Evolutionary conservation across 2,888 invertebrate genomes (phyloP), one percentile per base, ranked within the genome.

Genomic region (Leptodirus hochenwartii): DNA sequence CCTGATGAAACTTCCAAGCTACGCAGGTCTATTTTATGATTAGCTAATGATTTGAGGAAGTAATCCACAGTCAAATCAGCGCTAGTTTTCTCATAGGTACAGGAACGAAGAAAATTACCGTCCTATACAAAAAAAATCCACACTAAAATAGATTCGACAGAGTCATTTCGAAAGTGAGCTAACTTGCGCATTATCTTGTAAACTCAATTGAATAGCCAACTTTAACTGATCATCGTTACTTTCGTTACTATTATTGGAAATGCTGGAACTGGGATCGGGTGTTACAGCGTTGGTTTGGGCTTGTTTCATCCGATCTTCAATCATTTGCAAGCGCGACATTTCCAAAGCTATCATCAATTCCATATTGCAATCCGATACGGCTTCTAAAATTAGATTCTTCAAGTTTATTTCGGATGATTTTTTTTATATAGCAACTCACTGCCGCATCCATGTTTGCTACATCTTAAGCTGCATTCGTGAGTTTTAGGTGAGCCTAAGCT

Each of bases 291-390:
- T 39, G 26, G 34, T 13, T 38, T 49, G 58, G 20, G 46, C 56
- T 47, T 61, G 56, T 38, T 61, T 60, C 45, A 62, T 55, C 39
- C 61, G 51, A 43, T 73, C 72, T 47, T 67, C 64, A 26, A 70
- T 61, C 59, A 67, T 67, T 52, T 72, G 71, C 24, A 73, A 53
- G 10, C 71, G 55, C 2, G 72, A 72, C 70, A 73, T 70, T 49
- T 72, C 72, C 34, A 72, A 46, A 1, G 72, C 71, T 36, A 71
- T 64, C 36, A 70, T 60, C 25, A 72, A 51, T 43, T 73, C 72
- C 59, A 72, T 65, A 41, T 62, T 64, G 43, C 63, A 64, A 40
- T 65, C 63, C 5, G 59, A 47, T 33, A 48, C 52, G 43, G 40
- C 26, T 26, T 35, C 37, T 20, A 20, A 20, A 20, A 20, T 20